Conservation (phyloP, 2,797 vertebrate species). For the Chrosomus eos region DNA sequence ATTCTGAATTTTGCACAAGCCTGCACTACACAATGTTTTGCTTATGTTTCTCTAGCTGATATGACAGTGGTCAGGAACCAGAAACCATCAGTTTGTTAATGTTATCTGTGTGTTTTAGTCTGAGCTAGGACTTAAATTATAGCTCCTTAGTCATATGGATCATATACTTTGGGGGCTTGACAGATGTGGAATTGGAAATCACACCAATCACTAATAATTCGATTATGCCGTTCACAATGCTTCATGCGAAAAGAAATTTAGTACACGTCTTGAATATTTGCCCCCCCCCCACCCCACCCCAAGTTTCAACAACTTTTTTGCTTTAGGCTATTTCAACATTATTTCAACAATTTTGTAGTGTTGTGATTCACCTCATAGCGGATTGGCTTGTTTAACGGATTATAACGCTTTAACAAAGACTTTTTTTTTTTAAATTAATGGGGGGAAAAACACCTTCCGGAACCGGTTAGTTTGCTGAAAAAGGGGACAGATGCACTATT, state of each 20-base stretch:
- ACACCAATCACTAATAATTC: no score
- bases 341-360: no score
- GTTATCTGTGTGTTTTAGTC: background rate
- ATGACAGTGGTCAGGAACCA: background rate
- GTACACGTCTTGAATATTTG: no score
- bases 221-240: no score
- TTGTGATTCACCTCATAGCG: background rate
- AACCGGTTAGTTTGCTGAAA: background rate
- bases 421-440: background rate
- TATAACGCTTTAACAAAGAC: background rate
- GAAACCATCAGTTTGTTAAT: background rate
- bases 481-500: background rate
- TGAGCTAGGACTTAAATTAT: background rate
- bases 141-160: no score
- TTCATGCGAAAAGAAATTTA: no score
- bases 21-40: background rate
- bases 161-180: background rate
- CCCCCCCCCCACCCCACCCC: no score
- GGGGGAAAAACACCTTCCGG: background rate
- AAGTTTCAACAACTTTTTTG: no score
- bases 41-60: background rate
- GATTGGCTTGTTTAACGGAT: background rate
- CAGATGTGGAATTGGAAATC: no score
- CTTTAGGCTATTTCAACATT: no score
- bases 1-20: no score